These are phyloP conservation scores for Dynastes grantii DNA, from an alignment of 2,888 invertebrate species.

Conservation along the genomic window DNA sequence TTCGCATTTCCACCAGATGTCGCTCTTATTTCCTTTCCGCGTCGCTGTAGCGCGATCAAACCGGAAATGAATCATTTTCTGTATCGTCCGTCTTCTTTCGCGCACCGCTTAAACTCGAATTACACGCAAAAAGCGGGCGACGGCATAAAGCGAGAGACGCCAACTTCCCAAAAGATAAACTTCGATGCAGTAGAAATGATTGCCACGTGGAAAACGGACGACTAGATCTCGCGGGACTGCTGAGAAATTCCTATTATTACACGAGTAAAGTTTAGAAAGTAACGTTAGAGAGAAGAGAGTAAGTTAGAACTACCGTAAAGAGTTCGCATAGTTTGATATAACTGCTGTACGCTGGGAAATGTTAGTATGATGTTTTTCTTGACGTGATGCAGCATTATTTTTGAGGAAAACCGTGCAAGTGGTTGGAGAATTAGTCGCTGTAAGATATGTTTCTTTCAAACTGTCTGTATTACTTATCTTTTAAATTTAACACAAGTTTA, in stretches of 20 bases:
- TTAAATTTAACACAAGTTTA: too few relatives aligned
- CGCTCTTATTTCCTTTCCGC: constrained; percentile 7
- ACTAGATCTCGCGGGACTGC: constrained; percentile 16
- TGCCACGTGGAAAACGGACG: background rate
- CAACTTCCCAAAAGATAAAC: constrained; percentile 7
- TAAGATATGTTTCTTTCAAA: too few relatives aligned
- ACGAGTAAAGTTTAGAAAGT: constrained; percentile 16
- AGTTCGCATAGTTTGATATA: constrained; percentile 3
- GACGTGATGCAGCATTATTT: background rate
- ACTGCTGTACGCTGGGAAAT: background rate
- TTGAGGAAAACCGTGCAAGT: background rate
- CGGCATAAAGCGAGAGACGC: too few relatives aligned
- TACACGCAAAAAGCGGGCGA: constrained; percentile 17
- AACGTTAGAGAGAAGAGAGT: background rate
- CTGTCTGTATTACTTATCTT: too few relatives aligned
- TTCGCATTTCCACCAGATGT: background rate
- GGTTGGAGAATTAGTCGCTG: too few relatives aligned
- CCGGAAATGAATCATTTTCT: constrained; percentile 38
- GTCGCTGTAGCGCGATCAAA: constrained; percentile 1
- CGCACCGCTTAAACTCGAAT: constrained; percentile 4
- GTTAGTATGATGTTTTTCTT: constrained; percentile 1
- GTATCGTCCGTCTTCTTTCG: constrained; percentile 4
- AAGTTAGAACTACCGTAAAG: constrained; percentile 1
- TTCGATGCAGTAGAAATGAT: constrained; percentile 12
- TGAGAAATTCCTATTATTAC: constrained; percentile 25